Base-by-base conservation (phyloP, 2,113 vertebrate species). In the Pycnonotus jocosus region DNA sequence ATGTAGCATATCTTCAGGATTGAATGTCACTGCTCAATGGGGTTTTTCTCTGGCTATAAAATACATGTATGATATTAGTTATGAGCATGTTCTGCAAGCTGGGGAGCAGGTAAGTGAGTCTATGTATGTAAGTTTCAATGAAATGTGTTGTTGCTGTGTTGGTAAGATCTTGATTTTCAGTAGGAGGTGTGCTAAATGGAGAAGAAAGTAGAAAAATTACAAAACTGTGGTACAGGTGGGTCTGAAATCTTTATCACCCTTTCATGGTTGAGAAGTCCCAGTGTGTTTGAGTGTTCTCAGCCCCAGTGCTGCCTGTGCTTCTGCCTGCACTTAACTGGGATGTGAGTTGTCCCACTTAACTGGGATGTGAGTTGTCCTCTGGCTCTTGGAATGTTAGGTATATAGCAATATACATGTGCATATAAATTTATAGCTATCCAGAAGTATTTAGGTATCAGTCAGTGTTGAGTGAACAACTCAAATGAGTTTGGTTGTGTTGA, bases 401-500 rank as follows among this genome's bases (percentile, higher is more conserved):
- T 58, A 1, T 30, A 81, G 27, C 18, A 69, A 10, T 10, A 10
- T 1, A 16, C 7, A 27, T 0, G 1, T n/a, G 6, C 33, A 12
- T 60, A 10, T 28, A 12, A 1, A 24, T 53, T 19, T 12, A n/a
- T 9, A 53, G 37, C 28, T 38, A 28, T 14, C 5, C 4, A 45
- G 30, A 0, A 31, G 50, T 62, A 40, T 40, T 21, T 25, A 47
- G 31, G 2, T 47, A 60, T 20, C 42, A 31, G 48, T 13, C 53
- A 69, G 40, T 7, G 28, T 64, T 79, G 25, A 48, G 50, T 80
- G n/a, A 73, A n/a, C 61, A 72, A 16, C n/a, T 64, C 14, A 24
- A 38, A 44, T 35, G 3, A 28, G 50, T 47, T 79, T 51, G 10
- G 15, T 38, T 54, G 19, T 61, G 11, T n/a, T 86, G 35, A 57